A percentile compares a stretch with the other conserved stretches of the same genome.
Conservation (phyloP, 2,797 vertebrate species). For the Mareca penelope region DNA sequence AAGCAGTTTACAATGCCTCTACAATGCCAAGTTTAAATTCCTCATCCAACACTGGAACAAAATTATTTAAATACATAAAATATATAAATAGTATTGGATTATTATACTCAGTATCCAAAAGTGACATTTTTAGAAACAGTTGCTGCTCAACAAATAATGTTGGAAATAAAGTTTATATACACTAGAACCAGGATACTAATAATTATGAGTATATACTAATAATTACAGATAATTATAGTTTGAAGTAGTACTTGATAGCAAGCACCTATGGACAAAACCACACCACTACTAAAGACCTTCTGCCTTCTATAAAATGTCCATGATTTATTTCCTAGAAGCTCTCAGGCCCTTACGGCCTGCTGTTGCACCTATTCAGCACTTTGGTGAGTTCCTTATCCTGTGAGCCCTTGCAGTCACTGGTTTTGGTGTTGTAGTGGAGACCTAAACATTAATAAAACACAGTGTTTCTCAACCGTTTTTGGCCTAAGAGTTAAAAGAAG, state of each 20-base stretch:
- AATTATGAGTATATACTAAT: neutral
- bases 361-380: neutral
- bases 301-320: fast-evolving
- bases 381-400: neutral
- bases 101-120: neutral
- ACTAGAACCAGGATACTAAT: neutral
- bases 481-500: neutral
- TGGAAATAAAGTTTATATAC: neutral
- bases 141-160: neutral
- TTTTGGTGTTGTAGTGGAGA: neutral
- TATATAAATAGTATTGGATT: neutral
- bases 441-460: neutral
- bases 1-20: neutral
- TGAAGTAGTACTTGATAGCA: neutral
- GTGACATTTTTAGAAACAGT: neutral
- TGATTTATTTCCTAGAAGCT: neutral
- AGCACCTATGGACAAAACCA: neutral
- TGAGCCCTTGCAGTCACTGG: neutral
- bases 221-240: neutral
- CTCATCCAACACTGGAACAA: neutral
- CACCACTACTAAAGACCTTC: neutral
- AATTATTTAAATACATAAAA: neutral
- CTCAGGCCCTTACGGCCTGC: neutral
- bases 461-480: fast-evolving
- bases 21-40: neutral